Percentiles rank a stretch among this genome's conserved stretches.
These are phyloP conservation scores for Eupithecia abbreviata DNA, from an alignment of 2,888 invertebrate species.

Conservation along the genomic window DNA sequence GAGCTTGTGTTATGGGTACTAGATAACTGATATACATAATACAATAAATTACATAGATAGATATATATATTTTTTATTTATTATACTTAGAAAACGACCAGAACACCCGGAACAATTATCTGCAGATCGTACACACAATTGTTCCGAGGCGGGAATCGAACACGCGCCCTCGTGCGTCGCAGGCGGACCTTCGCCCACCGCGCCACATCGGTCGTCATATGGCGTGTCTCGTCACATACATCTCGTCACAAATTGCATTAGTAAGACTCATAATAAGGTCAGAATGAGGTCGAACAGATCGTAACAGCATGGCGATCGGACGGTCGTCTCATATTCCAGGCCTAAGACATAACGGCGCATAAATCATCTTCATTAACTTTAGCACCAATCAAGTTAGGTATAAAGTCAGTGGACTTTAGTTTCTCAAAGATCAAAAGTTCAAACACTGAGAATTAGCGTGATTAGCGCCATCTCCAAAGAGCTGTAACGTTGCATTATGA, in stretches of 20 bases:
- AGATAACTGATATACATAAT: too few relatives aligned
- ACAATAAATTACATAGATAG: too few relatives aligned
- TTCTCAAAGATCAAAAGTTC: neutral
- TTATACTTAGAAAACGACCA: too few relatives aligned
- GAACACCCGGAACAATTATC: too few relatives aligned
- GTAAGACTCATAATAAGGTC: neutral
- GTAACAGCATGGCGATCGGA: neutral
- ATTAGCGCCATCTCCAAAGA: conserved; percentile 29
- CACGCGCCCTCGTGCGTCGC: too few relatives aligned
- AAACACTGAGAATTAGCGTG: conserved; percentile 11
- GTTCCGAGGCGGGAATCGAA: too few relatives aligned
- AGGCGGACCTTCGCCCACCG: too few relatives aligned
- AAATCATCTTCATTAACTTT: neutral
- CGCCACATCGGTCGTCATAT: too few relatives aligned
- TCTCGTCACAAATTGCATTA: neutral
- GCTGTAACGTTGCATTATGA: conserved; percentile 17
- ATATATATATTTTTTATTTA: too few relatives aligned
- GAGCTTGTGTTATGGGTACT: too few relatives aligned
- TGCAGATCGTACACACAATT: too few relatives aligned
- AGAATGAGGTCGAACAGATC: neutral
- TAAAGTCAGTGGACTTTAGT: neutral
- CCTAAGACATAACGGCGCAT: neutral
- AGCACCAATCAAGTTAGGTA: neutral
- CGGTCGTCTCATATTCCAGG: neutral
- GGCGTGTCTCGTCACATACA: neutral